Percentiles rank a stretch among this genome's conserved stretches.
Conservation (phyloP, 2,888 invertebrate genomes). For the Hydrotaea diabolus region DNA sequence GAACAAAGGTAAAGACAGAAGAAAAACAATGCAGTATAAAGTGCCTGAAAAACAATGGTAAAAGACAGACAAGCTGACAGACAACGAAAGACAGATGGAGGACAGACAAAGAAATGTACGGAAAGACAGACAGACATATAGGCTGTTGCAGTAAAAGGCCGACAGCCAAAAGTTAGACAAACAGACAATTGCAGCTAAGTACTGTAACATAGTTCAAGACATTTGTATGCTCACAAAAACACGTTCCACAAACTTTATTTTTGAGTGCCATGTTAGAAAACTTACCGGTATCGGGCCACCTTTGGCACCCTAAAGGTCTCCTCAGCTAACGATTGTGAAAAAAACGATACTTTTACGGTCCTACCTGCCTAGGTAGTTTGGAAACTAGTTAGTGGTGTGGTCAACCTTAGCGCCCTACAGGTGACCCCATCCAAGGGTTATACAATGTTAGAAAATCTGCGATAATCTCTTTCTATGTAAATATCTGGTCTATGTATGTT, state of each 20-base stretch:
- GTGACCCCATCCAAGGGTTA: neutral
- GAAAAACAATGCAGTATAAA: neutral
- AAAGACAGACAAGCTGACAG: neutral
- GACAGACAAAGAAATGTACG: neutral
- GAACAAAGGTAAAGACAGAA: neutral
- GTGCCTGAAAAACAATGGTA: neutral
- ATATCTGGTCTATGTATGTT: neutral
- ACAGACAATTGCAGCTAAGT: constrained; percentile 46
- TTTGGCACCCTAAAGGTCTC: neutral
- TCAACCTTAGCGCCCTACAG: neutral
- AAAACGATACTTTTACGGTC: too few relatives aligned
- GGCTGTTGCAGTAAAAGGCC: neutral
- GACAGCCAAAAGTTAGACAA: neutral
- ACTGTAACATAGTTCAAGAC: neutral
- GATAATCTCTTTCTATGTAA: neutral
- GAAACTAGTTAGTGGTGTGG: too few relatives aligned
- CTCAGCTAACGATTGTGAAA: too few relatives aligned
- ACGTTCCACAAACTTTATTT: neutral
- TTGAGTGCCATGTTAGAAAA: neutral
- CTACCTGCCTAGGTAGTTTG: too few relatives aligned
- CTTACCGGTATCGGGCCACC: neutral
- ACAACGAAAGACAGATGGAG: neutral
- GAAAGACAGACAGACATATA: neutral
- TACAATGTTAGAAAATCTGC: neutral
- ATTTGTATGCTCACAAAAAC: neutral